phyloP scores from a whole-genome alignment of 2,888 invertebrate species.

The Pasiphila rectangulata region DNA sequence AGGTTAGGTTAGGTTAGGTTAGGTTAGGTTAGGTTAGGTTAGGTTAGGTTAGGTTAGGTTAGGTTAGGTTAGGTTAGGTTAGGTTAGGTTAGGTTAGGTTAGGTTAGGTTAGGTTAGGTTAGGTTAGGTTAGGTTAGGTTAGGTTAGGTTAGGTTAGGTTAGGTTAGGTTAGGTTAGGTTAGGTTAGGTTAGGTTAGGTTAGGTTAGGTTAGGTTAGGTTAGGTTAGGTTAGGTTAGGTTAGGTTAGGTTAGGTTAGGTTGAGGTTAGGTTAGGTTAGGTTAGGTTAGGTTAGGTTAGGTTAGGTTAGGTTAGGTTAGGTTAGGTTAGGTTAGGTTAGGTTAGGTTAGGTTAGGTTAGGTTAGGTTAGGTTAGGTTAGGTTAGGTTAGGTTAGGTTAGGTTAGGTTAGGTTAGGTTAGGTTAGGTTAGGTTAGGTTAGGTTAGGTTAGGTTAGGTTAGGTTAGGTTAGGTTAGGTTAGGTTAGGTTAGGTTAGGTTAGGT shows the following conservation, averaged over 20 bases:
- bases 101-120: constrained; percentile 25
- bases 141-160: constrained; percentile 29
- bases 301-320: constrained; percentile 37
- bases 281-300: constrained; percentile 38
- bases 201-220: constrained; percentile 30
- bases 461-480: constrained; percentile 37
- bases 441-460: constrained; percentile 28
- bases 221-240: constrained; percentile 30
- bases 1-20: constrained; percentile 23
- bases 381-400: constrained; percentile 35
- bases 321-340: constrained; percentile 39
- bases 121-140: too few relatives aligned
- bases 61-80: constrained; percentile 18
- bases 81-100: constrained; percentile 21
- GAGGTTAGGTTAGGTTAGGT: constrained; percentile 12
- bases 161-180: too few relatives aligned
- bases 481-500: constrained; percentile 37
- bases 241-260: constrained; percentile 24
- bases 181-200: constrained; percentile 28
- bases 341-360: constrained; percentile 38
- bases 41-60: constrained; percentile 21
- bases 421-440: constrained; percentile 29
- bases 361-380: constrained; percentile 30
- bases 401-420: constrained; percentile 27
- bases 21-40: constrained; percentile 24